Evolutionary conservation across 2,888 invertebrate genomes (phyloP), one percentile per base, ranked within the genome.

Genomic region (Agriopis leucophaearia): DNA sequence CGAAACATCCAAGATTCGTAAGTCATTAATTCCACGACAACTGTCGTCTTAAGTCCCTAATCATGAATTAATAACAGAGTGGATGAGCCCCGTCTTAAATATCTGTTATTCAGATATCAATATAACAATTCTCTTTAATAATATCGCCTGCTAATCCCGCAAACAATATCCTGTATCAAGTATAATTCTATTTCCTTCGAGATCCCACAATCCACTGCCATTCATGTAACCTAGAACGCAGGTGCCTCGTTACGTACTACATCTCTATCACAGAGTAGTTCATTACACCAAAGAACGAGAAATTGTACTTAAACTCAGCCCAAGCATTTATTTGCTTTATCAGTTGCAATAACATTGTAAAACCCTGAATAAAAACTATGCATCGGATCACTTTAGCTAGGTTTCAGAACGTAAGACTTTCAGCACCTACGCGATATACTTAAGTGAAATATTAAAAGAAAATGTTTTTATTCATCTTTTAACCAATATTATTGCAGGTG

Each of bases 231-330:
- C 47, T n/a, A 5, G 52, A 56, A 35, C 50, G 50, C 68, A 64
- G 63, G 63, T 61, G 66, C 52, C 52, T 71, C 62, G 64, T 67
- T 69, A 64, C 64, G 58, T 36, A 42, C 56, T 9, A 16, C 70
- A 60, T 70, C 68, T 64, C 67, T 70, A 5, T 12, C 4, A 12
- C 8, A 13, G 40, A n/a, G 16, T 18, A 40, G 55, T 8, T n/a
- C 27, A 42, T 42, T 27, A 27, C 3, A 27, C 27, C 5, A 27
- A 27, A 27, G 27, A 27, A 27, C 27, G 27, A 27, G 27, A 27
- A 27, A 27, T 27, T 0, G 3, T 27, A 27, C 27, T 27, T 27
- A 27, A 27, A 27, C 27, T 27, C 5, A 5, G 27, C 0, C 27
- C 1, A 27, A 27, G 27, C 3, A 27, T 27, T 27, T 2, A 27